Evolutionary conservation across 2,797 vertebrate species (phyloP).

Genomic region (Cyprinella venusta): DNA sequence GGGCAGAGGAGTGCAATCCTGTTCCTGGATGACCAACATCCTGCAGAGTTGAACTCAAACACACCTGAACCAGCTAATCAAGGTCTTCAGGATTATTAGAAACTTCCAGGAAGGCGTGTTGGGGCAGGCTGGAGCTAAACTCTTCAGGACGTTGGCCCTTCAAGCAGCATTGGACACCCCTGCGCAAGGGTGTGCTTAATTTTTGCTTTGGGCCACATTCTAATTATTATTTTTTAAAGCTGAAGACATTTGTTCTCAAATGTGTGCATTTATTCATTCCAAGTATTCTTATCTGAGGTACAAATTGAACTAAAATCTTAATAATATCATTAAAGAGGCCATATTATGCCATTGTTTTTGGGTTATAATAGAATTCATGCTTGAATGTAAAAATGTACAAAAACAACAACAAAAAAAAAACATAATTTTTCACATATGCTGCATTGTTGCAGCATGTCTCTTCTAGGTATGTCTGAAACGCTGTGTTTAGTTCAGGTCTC

Average conservation of each 20-base stretch:
- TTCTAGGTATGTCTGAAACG: not conserved
- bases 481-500: not conserved
- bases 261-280: not conserved
- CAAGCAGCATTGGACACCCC: constrained; percentile 11
- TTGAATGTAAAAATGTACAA: not conserved
- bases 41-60: not conserved
- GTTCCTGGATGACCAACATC: not conserved
- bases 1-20: not conserved
- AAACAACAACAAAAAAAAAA: too few relatives aligned
- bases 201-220: not conserved
- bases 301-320: not conserved
- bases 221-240: not conserved
- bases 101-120: not conserved
- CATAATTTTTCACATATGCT: not conserved
- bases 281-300: not conserved
- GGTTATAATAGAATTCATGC: not conserved
- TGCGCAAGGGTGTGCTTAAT: not conserved
- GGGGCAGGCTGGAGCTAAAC: not conserved
- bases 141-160: not conserved
- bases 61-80: constrained; percentile 16
- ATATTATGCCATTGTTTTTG: not conserved
- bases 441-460: not conserved
- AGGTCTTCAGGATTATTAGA: not conserved
- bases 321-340: not conserved
- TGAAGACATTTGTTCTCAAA: not conserved